These are phyloP conservation scores for Chloroceryle amazona DNA, from an alignment of 2,797 vertebrate genomes.

Conservation along the genomic window DNA sequence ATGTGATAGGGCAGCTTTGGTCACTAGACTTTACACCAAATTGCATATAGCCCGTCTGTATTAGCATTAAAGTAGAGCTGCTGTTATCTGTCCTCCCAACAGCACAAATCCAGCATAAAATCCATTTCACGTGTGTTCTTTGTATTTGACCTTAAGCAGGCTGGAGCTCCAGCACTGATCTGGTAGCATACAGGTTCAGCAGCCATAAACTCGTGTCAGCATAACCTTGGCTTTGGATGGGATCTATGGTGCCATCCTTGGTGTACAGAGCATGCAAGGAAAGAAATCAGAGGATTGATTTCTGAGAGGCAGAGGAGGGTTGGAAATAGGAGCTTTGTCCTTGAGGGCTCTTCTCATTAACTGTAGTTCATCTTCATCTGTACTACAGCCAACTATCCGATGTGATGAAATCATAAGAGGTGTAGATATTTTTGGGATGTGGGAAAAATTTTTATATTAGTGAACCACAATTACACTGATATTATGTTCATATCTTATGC, in stretches of 20 bases:
- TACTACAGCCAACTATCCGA: not conserved
- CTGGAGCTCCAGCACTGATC: not conserved
- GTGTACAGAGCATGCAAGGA: not conserved
- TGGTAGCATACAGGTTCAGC: not conserved
- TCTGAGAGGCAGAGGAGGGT: not conserved
- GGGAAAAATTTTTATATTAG: not conserved
- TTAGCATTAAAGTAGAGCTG: not conserved
- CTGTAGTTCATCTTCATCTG: not conserved
- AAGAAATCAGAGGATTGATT: not conserved
- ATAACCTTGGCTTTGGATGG: not conserved
- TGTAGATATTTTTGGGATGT: not conserved
- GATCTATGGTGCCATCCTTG: not conserved
- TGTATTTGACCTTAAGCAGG: not conserved
- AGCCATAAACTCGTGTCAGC: rapidly evolving
- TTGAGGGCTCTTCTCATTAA: not conserved
- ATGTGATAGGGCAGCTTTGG: not conserved
- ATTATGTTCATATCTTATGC: rapidly evolving
- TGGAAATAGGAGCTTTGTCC: not conserved
- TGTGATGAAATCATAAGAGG: not conserved
- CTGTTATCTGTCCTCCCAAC: not conserved
- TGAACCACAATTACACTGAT: not conserved
- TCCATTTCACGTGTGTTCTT: not conserved
- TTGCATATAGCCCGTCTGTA: not conserved
- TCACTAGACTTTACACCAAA: not conserved
- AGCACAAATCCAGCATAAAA: not conserved